Evolutionary conservation across 2,113 vertebrate species (phyloP), one percentile per base, ranked within the genome.

Genomic region (Chelonoidis abingdonii): DNA sequence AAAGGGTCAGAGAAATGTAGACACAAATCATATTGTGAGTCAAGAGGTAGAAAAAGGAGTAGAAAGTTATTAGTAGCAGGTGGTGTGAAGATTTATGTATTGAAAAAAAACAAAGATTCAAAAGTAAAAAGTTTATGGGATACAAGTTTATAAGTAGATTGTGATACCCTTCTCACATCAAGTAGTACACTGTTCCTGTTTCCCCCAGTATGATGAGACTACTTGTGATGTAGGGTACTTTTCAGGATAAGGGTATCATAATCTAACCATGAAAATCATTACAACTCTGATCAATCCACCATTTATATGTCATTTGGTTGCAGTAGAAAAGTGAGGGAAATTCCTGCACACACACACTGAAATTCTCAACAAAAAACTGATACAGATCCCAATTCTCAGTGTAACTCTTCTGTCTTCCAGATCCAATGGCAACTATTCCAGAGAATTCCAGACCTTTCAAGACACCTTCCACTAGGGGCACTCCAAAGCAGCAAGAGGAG

Each of bases 71-170:
- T 35, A 41, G 19, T 38, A 19, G 19, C 19, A 3, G 69, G 5
- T 75, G 69, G 21, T 8, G 38, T 38, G n/a, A 21, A 38, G 69
- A 22, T 75, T 75, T 75, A 38, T 75, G 10, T 21, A 38, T 5
- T 0, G 44, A 49, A 57, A 49, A 57, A 53, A n/a, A 47, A 8
- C 1, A 0, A 22, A 53, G 31, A 52, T 65, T 9, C 6, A 24
- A 27, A 35, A 1, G 24, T 56, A n/a, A 29, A 10, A 3, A 12
- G 19, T 12, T 65, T 0, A 0, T 3, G 0, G 5, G 10, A 78
- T 4, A n/a, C 6, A 62, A 2, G 24, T 4, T 19, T 0, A 0
- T 11, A 92, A 44, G 14, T 16, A 3, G 31, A 29, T 41, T 29
- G 75, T 29, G 31, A 16, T 65, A 65, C 31, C 62, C 31, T 35